These are phyloP conservation scores for Meles meles DNA, from an alignment of 2,113 vertebrate species.

Conservation along the genomic window DNA sequence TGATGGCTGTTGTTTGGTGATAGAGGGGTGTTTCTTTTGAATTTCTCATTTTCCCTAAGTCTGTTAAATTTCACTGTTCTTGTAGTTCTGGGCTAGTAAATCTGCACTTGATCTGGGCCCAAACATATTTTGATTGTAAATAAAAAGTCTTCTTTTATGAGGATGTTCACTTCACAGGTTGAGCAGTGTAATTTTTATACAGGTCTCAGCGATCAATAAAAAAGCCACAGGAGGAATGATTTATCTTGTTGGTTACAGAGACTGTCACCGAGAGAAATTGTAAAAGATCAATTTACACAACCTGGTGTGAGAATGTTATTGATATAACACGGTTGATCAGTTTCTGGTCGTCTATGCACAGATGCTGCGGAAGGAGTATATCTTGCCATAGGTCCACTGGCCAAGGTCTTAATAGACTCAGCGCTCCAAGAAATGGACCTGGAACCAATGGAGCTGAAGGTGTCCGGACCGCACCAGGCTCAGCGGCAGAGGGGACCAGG, in stretches of 20 bases:
- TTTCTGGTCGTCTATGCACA: constrained; percentile 80
- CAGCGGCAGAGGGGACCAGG: constrained; percentile 67
- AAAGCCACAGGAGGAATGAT: constrained; percentile 91
- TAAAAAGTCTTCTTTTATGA: constrained; percentile 87
- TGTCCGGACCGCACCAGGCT: constrained; percentile 43
- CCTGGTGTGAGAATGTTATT: constrained; percentile 90
- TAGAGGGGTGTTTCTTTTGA: background rate
- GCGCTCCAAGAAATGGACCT: constrained; percentile 79
- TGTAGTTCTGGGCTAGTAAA: constrained; percentile 73
- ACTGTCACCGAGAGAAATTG: constrained; percentile 93
- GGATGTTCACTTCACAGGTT: constrained; percentile 86
- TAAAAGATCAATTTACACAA: constrained; percentile 97
- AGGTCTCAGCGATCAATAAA: constrained; percentile 91
- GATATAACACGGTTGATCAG: constrained; percentile 89
- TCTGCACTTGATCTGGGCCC: constrained; percentile 78
- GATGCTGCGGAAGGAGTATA: constrained; percentile 63
- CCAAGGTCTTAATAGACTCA: constrained; percentile 85
- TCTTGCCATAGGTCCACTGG: constrained; percentile 70
- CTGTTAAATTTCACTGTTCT: constrained; percentile 73
- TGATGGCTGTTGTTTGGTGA: background rate
- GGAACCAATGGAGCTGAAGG: constrained; percentile 78
- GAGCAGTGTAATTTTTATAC: constrained; percentile 88
- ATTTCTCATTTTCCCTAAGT: constrained; percentile 66
- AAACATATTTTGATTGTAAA: constrained; percentile 85
- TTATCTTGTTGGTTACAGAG: constrained; percentile 93